phyloP scores from a whole-genome alignment of 2,113 vertebrate genomes.

The Australoheros scitulus region DNA sequence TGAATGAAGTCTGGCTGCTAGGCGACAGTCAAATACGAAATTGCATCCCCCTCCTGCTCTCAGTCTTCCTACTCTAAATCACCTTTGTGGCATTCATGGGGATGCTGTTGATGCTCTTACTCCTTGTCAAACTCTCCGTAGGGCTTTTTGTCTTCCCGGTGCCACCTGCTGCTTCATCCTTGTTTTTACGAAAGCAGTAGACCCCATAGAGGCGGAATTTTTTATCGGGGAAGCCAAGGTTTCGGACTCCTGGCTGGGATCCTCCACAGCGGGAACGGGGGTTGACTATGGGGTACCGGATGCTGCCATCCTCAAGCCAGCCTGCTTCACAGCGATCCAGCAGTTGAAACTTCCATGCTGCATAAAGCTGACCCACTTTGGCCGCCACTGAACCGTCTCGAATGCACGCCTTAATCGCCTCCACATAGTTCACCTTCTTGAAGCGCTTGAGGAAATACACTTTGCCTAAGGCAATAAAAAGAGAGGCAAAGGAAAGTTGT shows the following conservation, averaged over 20 bases:
- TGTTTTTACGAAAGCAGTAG: slow-evolving; percentile 85
- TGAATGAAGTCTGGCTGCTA: slow-evolving; percentile 57
- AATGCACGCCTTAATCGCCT: slow-evolving; percentile 87
- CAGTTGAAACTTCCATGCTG: slow-evolving; percentile 93
- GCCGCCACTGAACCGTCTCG: slow-evolving; percentile 83
- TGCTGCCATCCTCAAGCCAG: slow-evolving; percentile 92
- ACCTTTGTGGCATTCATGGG: slow-evolving; percentile 42
- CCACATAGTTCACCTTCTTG: slow-evolving; percentile 88
- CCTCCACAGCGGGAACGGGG: slow-evolving; percentile 91
- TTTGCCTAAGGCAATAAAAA: slow-evolving; percentile 77
- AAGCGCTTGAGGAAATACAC: slow-evolving; percentile 94
- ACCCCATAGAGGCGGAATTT: slow-evolving; percentile 91
- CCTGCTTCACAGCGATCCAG: slow-evolving; percentile 93
- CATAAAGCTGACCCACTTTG: slow-evolving; percentile 93
- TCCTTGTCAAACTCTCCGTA: slow-evolving; percentile 8
- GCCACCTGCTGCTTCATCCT: slow-evolving; percentile 15
- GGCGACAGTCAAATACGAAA: slow-evolving; percentile 53
- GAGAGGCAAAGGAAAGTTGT: not conserved
- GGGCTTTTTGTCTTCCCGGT: not conserved
- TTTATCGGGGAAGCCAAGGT: slow-evolving; percentile 91
- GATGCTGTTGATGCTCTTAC: slow-evolving; percentile 39
- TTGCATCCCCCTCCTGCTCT: not conserved
- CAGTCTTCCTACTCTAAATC: slow-evolving; percentile 42
- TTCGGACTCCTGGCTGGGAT: slow-evolving; percentile 86
- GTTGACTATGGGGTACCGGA: slow-evolving; percentile 95